These are phyloP conservation scores for Gallinago stenura DNA, from an alignment of 2,797 vertebrate species.

Conservation along the genomic window DNA sequence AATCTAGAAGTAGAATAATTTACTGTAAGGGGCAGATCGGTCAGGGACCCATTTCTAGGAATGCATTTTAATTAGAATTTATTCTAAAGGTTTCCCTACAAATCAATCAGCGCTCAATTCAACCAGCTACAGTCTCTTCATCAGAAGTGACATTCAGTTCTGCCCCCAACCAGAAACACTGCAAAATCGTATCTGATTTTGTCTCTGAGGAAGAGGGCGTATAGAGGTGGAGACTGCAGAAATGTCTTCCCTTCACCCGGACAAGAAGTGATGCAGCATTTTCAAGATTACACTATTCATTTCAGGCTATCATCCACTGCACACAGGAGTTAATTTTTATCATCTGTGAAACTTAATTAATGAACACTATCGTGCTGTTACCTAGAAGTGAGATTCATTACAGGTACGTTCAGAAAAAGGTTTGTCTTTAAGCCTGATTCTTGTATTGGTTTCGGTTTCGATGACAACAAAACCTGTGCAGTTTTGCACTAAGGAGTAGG, in stretches of 20 bases:
- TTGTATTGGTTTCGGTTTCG: background rate
- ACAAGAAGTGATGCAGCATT: conserved; percentile 42
- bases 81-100: conserved; percentile 60
- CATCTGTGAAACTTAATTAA: too few species aligned
- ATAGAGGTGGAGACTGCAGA: background rate
- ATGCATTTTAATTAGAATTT: conserved; percentile 41
- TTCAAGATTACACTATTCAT: background rate
- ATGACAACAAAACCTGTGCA: background rate
- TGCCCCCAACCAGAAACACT: background rate
- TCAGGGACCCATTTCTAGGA: conserved; percentile 77
- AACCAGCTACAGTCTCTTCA: background rate
- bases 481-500: background rate
- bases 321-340: background rate
- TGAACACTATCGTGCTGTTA: background rate
- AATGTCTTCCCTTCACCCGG: background rate
- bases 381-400: background rate
- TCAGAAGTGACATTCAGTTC: conserved; percentile 40
- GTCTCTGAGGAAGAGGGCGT: background rate
- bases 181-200: background rate
- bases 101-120: background rate
- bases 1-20: conserved; percentile 66
- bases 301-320: background rate
- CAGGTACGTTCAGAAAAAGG: background rate
- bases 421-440: background rate
- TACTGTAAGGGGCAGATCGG: conserved; percentile 76